Conservation (phyloP, 2,797 vertebrate species). For the Ambastaia sidthimunki region DNA sequence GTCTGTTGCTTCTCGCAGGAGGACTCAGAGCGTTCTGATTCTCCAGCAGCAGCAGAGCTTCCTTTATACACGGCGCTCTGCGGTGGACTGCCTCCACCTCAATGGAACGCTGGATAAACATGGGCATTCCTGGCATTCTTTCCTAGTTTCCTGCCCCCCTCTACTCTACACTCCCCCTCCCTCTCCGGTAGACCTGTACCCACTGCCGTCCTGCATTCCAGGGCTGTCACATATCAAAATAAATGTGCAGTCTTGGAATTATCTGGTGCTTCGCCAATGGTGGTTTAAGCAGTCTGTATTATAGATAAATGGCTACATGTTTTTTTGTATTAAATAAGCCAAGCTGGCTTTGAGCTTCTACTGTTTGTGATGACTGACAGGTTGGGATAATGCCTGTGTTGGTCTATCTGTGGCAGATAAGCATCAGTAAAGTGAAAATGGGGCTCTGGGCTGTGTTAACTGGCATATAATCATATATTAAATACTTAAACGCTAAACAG, state of each 20-base stretch:
- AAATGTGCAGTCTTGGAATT: slow-evolving; percentile 57
- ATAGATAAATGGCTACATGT: slow-evolving; percentile 23
- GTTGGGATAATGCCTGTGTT: neutral
- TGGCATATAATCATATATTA: neutral
- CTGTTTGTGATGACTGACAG: slow-evolving; percentile 13
- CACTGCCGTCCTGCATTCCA: slow-evolving; percentile 96
- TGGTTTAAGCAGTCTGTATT: slow-evolving; percentile 32
- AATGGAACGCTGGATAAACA: slow-evolving; percentile 98
- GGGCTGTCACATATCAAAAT: slow-evolving; percentile 68
- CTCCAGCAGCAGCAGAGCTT: slow-evolving; percentile 62
- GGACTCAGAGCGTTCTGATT: slow-evolving; percentile 72
- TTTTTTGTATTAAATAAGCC: slow-evolving; percentile 35
- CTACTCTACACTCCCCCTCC: slow-evolving; percentile 80
- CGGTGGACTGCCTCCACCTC: slow-evolving; percentile 84
- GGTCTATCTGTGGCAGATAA: neutral
- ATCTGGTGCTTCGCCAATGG: slow-evolving; percentile 13
- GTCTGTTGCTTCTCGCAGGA: slow-evolving; percentile 74
- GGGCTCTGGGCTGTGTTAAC: neutral
- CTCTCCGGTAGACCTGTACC: slow-evolving; percentile 71
- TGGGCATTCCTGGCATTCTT: slow-evolving; percentile 98
- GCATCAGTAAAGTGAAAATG: neutral
- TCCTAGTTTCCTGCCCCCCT: slow-evolving; percentile 93
- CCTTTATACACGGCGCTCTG: slow-evolving; percentile 86
- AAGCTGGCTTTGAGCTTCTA: neutral
- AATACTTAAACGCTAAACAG: no score